A percentile compares a stretch with the other conserved stretches of the same genome.
phyloP scores from a whole-genome alignment of 2,888 invertebrate species.

The Epistrophella euchroma region DNA sequence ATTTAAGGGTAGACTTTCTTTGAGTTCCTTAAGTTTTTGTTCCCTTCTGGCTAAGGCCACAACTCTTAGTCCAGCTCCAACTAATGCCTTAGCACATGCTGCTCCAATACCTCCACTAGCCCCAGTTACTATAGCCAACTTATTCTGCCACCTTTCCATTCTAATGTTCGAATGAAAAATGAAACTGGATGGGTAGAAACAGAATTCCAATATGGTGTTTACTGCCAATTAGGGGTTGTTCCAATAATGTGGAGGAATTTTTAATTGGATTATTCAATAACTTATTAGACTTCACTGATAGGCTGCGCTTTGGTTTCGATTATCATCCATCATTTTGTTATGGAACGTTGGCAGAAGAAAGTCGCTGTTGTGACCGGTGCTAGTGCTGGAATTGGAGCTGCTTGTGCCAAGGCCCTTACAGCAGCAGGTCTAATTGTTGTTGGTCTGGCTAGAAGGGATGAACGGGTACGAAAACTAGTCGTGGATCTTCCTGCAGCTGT shows the following conservation, averaged over 20 bases:
- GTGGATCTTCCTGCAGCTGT: constrained; percentile 76
- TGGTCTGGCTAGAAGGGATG: constrained; percentile 85
- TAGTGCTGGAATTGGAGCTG: constrained; percentile 87
- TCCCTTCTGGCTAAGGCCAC: constrained; percentile 85
- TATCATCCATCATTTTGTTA: constrained; percentile 77
- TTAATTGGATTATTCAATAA: constrained; percentile 69
- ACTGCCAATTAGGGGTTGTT: constrained; percentile 38
- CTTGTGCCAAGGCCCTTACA: constrained; percentile 84
- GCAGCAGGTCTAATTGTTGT: constrained; percentile 85
- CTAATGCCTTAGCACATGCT: constrained; percentile 62
- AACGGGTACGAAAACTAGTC: constrained; percentile 80
- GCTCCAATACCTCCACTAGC: constrained; percentile 87
- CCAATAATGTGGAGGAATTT: neutral
- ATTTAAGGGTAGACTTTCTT: constrained; percentile 77
- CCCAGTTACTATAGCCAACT: constrained; percentile 87
- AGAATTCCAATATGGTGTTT: constrained; percentile 10
- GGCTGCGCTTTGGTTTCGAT: constrained; percentile 23
- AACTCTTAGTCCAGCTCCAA: constrained; percentile 85
- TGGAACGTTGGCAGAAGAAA: constrained; percentile 87
- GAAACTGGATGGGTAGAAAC: constrained; percentile 12
- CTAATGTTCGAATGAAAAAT: constrained; percentile 30
- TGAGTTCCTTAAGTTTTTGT: constrained; percentile 81
- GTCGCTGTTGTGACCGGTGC: constrained; percentile 88
- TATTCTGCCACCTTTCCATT: constrained; percentile 87
- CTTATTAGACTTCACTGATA: neutral